Evolutionary conservation across 2,113 vertebrate genomes (phyloP), one percentile per base, ranked within the genome.

Genomic region (Tylochromis polylepis): DNA sequence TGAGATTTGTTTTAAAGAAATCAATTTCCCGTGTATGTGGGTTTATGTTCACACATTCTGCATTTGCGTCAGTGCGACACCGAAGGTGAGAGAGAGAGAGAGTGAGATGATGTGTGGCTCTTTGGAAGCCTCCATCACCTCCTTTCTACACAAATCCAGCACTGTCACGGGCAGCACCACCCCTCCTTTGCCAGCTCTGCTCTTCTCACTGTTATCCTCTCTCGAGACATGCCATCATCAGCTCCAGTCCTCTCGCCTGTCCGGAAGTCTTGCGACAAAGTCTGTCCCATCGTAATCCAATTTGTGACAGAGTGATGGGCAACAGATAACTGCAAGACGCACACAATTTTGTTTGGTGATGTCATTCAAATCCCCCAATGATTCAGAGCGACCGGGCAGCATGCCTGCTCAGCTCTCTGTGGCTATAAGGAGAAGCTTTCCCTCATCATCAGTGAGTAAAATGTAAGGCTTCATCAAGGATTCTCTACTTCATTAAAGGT

Each of bases 251-350:
- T 58, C 70, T n/a, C 3, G 41, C 56, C 4, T 72, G 41, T 86
- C 70, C 6, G 1, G 65, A 83, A 82, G 80, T 60, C 84, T 46
- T 29, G 60, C 59, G 18, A 49, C 67, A 72, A 81, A 57, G 22
- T 89, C 75, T 36, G 72, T 82, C 80, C 82, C 53, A 56, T 65
- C 36, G 3, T 90, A 84, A 92, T 94, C 89, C 91, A 90, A 88
- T 95, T 88, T 80, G 46, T 16, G n/a, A 85, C 31, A 2, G 67
- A 5, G 57, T 16, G 85, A 90, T 88, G 83, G 59, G 79, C 79
- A 56, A 78, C 65, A 41, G 84, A 77, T 85, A 81, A 86, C 49
- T 79, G 27, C 57, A 57, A 89, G 38, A 62, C 38, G 57, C 75
- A 38, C 20, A n/a, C 55, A 65, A 46, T 85, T 89, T 72, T 1